Evolutionary conservation across 2,888 invertebrate species (phyloP).

Genomic region (Macrosoma leucophasiata): DNA sequence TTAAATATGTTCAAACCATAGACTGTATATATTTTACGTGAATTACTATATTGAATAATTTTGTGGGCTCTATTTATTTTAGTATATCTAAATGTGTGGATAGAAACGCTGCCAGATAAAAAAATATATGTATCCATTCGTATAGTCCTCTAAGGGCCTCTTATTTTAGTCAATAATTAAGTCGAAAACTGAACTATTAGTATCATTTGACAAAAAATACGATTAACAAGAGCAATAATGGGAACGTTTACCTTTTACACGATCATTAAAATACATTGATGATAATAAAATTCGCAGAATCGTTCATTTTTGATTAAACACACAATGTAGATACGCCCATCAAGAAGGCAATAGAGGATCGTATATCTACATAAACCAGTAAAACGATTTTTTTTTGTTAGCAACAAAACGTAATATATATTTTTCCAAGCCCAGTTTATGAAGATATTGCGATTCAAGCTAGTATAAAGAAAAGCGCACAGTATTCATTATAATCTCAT

Average conservation of each 20-base stretch:
- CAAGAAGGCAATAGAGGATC: slow-evolving; percentile 36
- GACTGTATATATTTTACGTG: too few species aligned
- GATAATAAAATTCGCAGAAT: slow-evolving; percentile 36
- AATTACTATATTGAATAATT: slow-evolving; percentile 51
- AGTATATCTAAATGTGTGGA: slow-evolving; percentile 28
- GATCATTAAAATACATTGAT: slow-evolving; percentile 36
- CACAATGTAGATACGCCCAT: slow-evolving; percentile 38
- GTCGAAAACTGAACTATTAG: too few species aligned
- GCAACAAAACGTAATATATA: slow-evolving; percentile 16
- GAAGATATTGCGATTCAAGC: slow-evolving; percentile 53
- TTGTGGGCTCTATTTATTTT: slow-evolving; percentile 29
- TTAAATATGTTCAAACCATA: too few species aligned
- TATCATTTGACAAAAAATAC: too few species aligned
- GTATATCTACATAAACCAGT: slow-evolving; percentile 52
- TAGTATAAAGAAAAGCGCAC: slow-evolving; percentile 64
- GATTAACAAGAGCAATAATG: too few species aligned
- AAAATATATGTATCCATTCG: slow-evolving; percentile 26
- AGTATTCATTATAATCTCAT: slow-evolving; percentile 56
- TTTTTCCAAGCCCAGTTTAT: slow-evolving; percentile 38
- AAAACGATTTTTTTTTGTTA: slow-evolving; percentile 49
- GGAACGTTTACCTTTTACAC: too few species aligned
- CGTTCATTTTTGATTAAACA: slow-evolving; percentile 53
- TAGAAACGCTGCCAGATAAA: slow-evolving; percentile 34
- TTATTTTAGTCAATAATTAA: slow-evolving; percentile 11
- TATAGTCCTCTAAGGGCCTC: slow-evolving; percentile 14